Evolutionary conservation across 2,797 vertebrate species (phyloP), one percentile per base, ranked within the genome.

Genomic region (Diplodus sargus): DNA sequence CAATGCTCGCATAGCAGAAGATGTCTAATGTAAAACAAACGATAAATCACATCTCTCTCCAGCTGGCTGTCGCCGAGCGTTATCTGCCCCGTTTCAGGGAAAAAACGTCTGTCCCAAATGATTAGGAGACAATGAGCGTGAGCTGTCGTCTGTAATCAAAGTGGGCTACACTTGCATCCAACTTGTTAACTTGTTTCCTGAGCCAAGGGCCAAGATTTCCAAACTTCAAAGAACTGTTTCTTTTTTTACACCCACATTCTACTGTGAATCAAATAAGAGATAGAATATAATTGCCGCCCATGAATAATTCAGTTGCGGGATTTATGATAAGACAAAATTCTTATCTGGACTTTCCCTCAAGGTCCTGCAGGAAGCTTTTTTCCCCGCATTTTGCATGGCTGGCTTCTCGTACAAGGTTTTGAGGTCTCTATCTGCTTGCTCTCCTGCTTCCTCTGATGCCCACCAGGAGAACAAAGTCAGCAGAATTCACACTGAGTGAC

Each of bases 221-320:
- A 67, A 81, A 88, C 85, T 90, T 92, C 88, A 92, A 91, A 92
- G 87, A 86, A 81, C 15, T 49, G 72, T 81, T 92, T 39, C 6
- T 39, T 39, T 39, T 39, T 34, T 34, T 90, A 89, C 76, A 49
- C 92, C 87, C 89, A 90, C 90, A 81, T 82, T 86, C 72, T 42
- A 59, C 87, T 85, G 78, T 74, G 83, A 90, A 89, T 90, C 84
- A 84, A 84, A 91, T 77, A 85, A 84, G 72, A 90, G 87, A 91
- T 83, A 82, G 84, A 86, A 83, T 84, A 84, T 91, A 92, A 92
- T 92, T 92, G 85, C 79, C 3, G 56, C 18, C 12, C 53, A 92
- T 93, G 87, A 93, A 93, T 93, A 79, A 93, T 94, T 92, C 90
- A 94, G 82, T 86, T 78, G 73, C 77, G 89, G 90, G 78, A 88